These are phyloP conservation scores for Mallotus villosus DNA, from an alignment of 2,797 vertebrate genomes.

Conservation along the genomic window DNA sequence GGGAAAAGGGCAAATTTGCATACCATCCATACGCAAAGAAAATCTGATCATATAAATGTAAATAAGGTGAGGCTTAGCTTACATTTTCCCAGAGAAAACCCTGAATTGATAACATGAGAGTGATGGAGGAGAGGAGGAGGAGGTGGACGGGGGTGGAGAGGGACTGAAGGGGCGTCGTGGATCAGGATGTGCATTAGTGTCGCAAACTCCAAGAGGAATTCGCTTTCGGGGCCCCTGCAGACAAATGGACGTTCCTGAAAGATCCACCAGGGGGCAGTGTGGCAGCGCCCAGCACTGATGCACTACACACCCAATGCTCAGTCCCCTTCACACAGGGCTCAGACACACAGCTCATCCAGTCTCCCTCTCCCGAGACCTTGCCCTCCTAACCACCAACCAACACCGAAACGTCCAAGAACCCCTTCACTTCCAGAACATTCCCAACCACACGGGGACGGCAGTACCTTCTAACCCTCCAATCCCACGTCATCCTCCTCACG, in stretches of 20 bases:
- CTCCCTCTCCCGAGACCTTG: no score
- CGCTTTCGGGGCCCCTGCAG: constrained; percentile 7
- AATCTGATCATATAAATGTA: constrained; percentile 84
- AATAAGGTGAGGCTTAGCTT: constrained; percentile 78
- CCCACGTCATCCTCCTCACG: no score
- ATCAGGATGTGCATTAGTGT: constrained; percentile 59
- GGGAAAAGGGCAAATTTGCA: constrained; percentile 79
- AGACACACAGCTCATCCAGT: no score
- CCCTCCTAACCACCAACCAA: no score
- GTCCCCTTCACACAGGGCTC: no score
- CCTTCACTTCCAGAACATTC: no score
- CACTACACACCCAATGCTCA: no score
- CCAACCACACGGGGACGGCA: no score
- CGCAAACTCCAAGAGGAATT: constrained; percentile 35
- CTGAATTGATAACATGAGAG: constrained; percentile 63
- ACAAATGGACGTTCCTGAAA: constrained; percentile 11
- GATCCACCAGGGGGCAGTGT: constrained; percentile 65
- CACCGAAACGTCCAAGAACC: no score
- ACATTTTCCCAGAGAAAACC: constrained; percentile 71
- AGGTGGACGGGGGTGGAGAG: constrained; percentile 30
- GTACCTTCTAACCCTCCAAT: no score
- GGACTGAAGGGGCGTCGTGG: constrained; percentile 44
- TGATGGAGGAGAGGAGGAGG: constrained; percentile 15
- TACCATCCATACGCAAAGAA: constrained; percentile 70
- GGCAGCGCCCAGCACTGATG: constrained; percentile 15